Evolutionary conservation across 2,113 vertebrate species (phyloP).

Genomic region (Corythaeola cristata): DNA sequence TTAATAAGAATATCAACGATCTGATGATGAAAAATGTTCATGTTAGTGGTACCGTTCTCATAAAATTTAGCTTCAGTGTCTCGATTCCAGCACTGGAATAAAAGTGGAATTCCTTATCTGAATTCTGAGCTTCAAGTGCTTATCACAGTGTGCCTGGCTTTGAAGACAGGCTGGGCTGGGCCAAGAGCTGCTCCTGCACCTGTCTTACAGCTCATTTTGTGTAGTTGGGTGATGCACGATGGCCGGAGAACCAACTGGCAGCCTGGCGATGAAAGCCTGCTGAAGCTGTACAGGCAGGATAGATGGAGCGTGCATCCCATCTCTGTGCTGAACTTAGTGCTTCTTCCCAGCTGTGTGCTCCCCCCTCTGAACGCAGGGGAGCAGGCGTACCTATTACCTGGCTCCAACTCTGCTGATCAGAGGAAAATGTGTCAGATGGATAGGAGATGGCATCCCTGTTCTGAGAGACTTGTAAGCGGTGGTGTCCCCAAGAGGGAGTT

Average conservation of each 20-base stretch:
- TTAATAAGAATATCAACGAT: not conserved
- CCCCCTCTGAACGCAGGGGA: too few relatives aligned
- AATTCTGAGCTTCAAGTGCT: not conserved
- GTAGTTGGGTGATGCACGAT: too few relatives aligned
- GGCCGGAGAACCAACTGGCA: not conserved
- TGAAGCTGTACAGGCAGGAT: not conserved
- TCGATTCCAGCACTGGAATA: not conserved
- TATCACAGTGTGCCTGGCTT: not conserved
- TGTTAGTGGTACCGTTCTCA: not conserved
- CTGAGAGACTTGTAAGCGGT: not conserved
- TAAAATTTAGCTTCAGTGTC: not conserved
- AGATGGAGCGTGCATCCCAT: not conserved
- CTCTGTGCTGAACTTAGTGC: accelerated
- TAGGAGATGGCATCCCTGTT: not conserved
- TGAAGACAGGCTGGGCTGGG: not conserved
- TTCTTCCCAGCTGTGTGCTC: not conserved
- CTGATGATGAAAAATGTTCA: not conserved
- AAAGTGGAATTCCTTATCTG: not conserved
- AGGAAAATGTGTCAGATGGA: not conserved
- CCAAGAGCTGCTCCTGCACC: not conserved
- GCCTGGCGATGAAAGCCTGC: not conserved
- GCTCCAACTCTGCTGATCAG: not conserved
- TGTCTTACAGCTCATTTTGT: not conserved
- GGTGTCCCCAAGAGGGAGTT: not conserved
- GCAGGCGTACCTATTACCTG: not conserved